Evolutionary conservation across 2,888 invertebrate genomes (phyloP).

Genomic region (Microctonus brassicae): DNA sequence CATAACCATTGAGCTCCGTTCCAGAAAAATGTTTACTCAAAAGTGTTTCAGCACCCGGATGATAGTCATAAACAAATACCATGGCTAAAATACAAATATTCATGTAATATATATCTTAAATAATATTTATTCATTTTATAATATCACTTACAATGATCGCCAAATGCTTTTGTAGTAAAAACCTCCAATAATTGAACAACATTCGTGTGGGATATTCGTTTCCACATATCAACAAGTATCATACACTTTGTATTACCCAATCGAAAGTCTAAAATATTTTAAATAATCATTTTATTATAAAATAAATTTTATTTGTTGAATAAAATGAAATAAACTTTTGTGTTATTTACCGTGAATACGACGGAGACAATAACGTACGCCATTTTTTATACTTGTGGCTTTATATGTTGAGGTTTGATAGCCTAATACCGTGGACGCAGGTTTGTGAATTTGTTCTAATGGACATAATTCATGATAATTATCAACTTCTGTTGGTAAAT

Average conservation of each 20-base stretch:
- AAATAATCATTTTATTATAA: constrained; percentile 29
- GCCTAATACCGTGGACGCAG: constrained; percentile 80
- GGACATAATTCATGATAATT: constrained; percentile 91
- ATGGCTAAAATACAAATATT: constrained; percentile 77
- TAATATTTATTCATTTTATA: constrained; percentile 2
- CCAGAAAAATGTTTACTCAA: constrained; percentile 86
- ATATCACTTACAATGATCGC: constrained; percentile 87
- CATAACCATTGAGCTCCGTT: constrained; percentile 76
- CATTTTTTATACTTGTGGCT: constrained; percentile 89
- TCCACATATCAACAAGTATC: constrained; percentile 92
- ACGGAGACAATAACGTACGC: constrained; percentile 86
- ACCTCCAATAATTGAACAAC: constrained; percentile 92
- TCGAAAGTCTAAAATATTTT: constrained; percentile 76
- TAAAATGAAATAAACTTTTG: constrained; percentile 16
- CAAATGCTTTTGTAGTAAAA: constrained; percentile 95
- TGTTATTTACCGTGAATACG: constrained; percentile 82
- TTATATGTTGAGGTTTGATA: constrained; percentile 90
- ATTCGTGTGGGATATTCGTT: constrained; percentile 94
- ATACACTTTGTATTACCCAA: constrained; percentile 87
- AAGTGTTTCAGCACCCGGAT: constrained; percentile 91
- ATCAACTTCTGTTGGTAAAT: constrained; percentile 89
- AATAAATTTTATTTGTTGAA: constrained; percentile 22
- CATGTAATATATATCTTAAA: not conserved
- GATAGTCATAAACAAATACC: constrained; percentile 96
- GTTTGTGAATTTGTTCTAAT: constrained; percentile 78